phyloP scores from a whole-genome alignment of 2,797 vertebrate genomes.

The Hippoglossus hippoglossus region DNA sequence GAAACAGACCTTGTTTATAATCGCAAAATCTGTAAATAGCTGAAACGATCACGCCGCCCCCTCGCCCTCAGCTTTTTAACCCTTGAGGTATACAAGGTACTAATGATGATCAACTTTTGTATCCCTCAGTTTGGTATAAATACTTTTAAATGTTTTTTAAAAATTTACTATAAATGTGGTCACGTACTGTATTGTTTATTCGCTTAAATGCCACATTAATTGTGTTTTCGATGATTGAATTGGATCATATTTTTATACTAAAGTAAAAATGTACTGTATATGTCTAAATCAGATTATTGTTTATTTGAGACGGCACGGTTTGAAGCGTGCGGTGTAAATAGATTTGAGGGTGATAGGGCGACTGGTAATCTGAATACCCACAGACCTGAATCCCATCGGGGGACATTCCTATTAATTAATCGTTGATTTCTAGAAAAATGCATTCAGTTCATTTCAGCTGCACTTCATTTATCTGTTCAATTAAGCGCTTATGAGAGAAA shows the following conservation, averaged over 20 bases:
- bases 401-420: slow-evolving; percentile 72
- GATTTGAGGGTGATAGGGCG: slow-evolving; percentile 59
- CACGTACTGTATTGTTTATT: slow-evolving; percentile 54
- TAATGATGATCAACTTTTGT: slow-evolving; percentile 67
- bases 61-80: slow-evolving; percentile 46
- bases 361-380: slow-evolving; percentile 53
- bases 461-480: slow-evolving; percentile 25
- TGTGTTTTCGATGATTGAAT: slow-evolving; percentile 66
- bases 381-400: slow-evolving; percentile 56
- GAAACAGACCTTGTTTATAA: slow-evolving; percentile 31
- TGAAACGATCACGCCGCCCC: slow-evolving; percentile 44
- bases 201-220: slow-evolving; percentile 61
- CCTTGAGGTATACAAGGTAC: slow-evolving; percentile 58
- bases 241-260: slow-evolving; percentile 83
- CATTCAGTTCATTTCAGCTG: slow-evolving; percentile 31
- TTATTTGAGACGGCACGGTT: slow-evolving; percentile 54
- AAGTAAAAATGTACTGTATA: slow-evolving; percentile 50
- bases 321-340: slow-evolving; percentile 73
- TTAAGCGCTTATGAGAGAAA: slow-evolving; percentile 27
- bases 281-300: slow-evolving; percentile 59
- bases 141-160: slow-evolving; percentile 50
- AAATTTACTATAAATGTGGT: slow-evolving; percentile 64
- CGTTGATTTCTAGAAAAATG: slow-evolving; percentile 28
- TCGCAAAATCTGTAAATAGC: slow-evolving; percentile 51
- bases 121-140: slow-evolving; percentile 61